Evolutionary conservation across 2,113 vertebrate species (phyloP).

Genomic region (Chaetorhynchus papuensis): DNA sequence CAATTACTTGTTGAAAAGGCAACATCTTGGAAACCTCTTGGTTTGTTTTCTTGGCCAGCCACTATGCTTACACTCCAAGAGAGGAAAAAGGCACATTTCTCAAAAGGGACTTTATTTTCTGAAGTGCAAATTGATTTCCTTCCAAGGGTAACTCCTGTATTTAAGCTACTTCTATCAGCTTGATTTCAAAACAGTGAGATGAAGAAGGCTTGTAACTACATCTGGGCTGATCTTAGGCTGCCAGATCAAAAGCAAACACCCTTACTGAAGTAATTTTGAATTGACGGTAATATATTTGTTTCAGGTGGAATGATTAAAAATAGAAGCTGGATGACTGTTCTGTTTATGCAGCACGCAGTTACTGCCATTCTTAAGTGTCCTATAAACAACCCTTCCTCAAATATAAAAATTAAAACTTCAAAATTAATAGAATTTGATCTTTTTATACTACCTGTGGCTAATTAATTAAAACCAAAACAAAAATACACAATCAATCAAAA

Average conservation of each 20-base stretch:
- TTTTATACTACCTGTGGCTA: background rate
- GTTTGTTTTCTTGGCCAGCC: background rate
- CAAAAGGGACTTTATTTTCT: conserved; percentile 6
- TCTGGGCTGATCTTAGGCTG: background rate
- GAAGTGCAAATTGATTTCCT: conserved; percentile 4
- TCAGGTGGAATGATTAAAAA: background rate
- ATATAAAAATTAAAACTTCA: background rate
- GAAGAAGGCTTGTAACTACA: background rate
- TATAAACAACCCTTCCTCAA: background rate
- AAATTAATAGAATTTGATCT: background rate
- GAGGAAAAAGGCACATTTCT: background rate
- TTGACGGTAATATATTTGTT: background rate
- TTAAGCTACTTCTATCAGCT: background rate
- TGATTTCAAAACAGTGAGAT: background rate
- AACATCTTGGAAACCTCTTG: background rate
- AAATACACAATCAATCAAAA: background rate
- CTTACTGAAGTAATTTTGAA: background rate
- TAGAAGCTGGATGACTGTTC: background rate
- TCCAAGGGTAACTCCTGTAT: background rate
- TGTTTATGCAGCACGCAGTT: background rate
- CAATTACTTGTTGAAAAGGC: conserved; percentile 1
- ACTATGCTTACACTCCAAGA: background rate
- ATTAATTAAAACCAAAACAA: background rate
- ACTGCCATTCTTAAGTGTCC: background rate
- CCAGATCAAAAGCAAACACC: conserved; percentile 1